phyloP scores from a whole-genome alignment of 2,113 vertebrate genomes.

The Cebus imitator region DNA sequence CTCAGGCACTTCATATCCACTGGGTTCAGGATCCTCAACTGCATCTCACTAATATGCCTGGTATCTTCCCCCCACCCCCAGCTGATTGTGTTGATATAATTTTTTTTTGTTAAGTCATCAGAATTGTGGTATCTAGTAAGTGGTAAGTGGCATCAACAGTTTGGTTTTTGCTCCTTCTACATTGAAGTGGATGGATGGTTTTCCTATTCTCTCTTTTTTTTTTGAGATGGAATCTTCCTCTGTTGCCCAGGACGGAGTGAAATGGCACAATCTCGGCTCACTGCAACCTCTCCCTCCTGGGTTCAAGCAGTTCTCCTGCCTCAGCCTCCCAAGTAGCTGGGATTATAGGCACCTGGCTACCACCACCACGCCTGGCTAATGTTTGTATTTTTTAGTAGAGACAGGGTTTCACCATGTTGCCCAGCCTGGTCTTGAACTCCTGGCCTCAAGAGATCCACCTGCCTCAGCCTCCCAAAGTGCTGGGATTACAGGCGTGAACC shows the following conservation, averaged over 20 bases:
- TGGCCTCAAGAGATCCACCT: too few relatives aligned
- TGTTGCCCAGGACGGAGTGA: background rate
- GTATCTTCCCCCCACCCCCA: background rate
- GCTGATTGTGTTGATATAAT: background rate
- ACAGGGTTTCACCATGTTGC: background rate
- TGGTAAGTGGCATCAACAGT: background rate
- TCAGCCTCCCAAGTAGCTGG: background rate
- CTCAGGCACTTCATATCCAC: background rate
- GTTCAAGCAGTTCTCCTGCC: background rate
- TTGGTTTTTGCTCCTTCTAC: background rate
- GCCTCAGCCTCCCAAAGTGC: too few relatives aligned
- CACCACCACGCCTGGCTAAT: background rate
- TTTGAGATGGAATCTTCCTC: rapidly evolving
- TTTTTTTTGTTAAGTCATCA: background rate
- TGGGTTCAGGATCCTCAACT: background rate
- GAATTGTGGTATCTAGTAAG: background rate
- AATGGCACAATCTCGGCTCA: background rate
- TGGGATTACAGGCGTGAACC: too few relatives aligned
- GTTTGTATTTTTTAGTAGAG: background rate
- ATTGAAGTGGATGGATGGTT: background rate
- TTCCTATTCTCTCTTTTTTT: background rate
- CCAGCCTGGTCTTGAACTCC: background rate
- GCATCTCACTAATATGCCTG: background rate
- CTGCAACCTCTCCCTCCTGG: background rate
- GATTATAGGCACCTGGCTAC: background rate